These are phyloP conservation scores for Antheraea assamensis DNA, from an alignment of 2,888 invertebrate species.

Conservation along the genomic window DNA sequence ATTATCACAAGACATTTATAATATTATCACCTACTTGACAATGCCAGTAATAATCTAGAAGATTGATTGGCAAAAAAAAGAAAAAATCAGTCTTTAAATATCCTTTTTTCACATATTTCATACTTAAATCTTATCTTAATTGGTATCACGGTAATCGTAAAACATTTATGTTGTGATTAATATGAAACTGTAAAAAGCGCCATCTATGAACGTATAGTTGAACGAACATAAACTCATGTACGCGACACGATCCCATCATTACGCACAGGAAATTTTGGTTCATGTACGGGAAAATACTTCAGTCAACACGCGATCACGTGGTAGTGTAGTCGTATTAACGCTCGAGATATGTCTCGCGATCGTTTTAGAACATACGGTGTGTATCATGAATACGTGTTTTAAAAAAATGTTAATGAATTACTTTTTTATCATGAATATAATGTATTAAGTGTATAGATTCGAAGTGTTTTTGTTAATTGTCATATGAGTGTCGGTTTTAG, in stretches of 20 bases:
- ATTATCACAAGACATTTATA: no score
- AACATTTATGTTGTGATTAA: background rate
- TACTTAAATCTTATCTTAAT: no score
- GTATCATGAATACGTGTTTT: background rate
- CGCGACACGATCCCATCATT: constrained; percentile 22
- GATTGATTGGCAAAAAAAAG: no score
- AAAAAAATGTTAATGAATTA: background rate
- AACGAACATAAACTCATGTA: constrained; percentile 31
- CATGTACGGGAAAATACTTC: constrained; percentile 53
- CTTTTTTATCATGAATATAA: background rate
- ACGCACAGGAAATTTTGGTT: constrained; percentile 58
- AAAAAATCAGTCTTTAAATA: no score
- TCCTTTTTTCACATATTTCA: no score
- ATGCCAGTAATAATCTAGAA: no score
- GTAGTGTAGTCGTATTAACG: constrained; percentile 39
- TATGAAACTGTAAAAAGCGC: constrained; percentile 32
- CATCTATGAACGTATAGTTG: constrained; percentile 41
- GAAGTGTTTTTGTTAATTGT: background rate
- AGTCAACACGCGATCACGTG: constrained; percentile 56
- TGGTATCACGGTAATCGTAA: no score
- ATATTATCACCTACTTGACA: no score
- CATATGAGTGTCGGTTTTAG: background rate
- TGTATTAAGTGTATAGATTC: background rate
- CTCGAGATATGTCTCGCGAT: background rate
- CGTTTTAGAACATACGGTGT: background rate